Base-by-base conservation (phyloP, 2,113 vertebrate species). In the Cisticola juncidis region DNA sequence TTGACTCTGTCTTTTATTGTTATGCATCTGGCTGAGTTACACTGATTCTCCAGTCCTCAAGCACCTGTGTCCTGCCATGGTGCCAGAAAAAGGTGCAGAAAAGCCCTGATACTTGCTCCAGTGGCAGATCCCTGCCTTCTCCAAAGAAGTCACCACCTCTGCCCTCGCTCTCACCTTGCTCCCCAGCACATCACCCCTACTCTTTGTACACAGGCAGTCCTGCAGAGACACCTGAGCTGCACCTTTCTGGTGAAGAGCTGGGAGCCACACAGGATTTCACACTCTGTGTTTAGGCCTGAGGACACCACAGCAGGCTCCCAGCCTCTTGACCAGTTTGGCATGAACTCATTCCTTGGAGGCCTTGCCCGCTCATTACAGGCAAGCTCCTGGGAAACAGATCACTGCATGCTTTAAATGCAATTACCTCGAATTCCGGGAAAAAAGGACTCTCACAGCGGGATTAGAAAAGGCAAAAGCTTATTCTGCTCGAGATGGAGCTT, bases 401-500 rank as follows among this genome's bases (percentile, higher is more conserved):
- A 35, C 33, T 29, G 24, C 64, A 26, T 23, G n/a, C 81, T 96
- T 94, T 94, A 74, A 81, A 95, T 38, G 77, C 31, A 89, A 94
- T 77, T 74, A 79, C 62, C 50, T 58, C 29, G 58, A 91, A 87
- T 72, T 87, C 64, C 6, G 0, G n/a, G 42, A 10, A 44, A 71
- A 88, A 81, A 71, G 24, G 56, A 66, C 68, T 68, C 51, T 60
- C 78, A 31, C 12, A 29, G 82, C 0, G 1, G 82, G 76, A 93
- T 86, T 70, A 66, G 94, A 92, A 86, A 92, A 83, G 62, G 92
- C 68, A 93, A 94, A 93, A 90, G 71, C 76, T 86, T 70, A 35
- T 8, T 69, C 8, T 83, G 62, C 76, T 90, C 0, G 0, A 81
- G 91, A 95, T 80, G 64, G 64, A 77, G 76, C 68, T 57, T 80